Evolutionary conservation across 1,140 invertebrate genomes (phyloP), one percentile per base, ranked within the genome.

Genomic region (Eubasilissa regina): DNA sequence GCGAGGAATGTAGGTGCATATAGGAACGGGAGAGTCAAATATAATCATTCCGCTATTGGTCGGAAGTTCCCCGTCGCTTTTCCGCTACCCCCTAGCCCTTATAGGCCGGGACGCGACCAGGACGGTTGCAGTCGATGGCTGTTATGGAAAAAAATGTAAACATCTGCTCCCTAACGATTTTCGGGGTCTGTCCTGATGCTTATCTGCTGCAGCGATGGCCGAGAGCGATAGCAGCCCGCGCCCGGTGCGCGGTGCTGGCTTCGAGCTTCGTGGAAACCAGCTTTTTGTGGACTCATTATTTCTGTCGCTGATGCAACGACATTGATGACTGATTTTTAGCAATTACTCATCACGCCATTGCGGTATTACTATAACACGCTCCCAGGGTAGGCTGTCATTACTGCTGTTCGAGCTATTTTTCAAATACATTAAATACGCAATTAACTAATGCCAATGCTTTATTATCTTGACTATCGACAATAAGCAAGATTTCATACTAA

Each of bases 91-190:
- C 76, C 70, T 56, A 64, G 17, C 43, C 15, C 75, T 19, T 15
- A 25, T 12, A 55, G 21, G 19, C 51, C 48, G 44, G n/a, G 35
- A 17, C 35, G 13, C 8, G 25, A 35, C 25, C 25, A 45, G 76
- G 48, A 62, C 66, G 66, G 66, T 68, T 68, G 64, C 62, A 56
- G 48, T 44, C 43, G 47, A 11, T 51, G 35, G 25, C 51, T 58
- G 56, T 44, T 70, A 62, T 21, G 47, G 53, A 43, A 77, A 77
- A 77, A 77, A 77, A 77, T 48, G 66, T 70, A 77, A 77, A 77
- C 76, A 76, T 76, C 74, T 76, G 74, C 74, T 62, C 47, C 74
- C 56, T 76, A 76, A 76, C 74, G 74, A 76, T 76, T 76, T 76
- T 76, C 58, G 56, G 74, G 73, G 53, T 75, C 53, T 76, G 58